These are phyloP conservation scores for Thumatha senex DNA, from an alignment of 2,888 invertebrate genomes.

Conservation along the genomic window DNA sequence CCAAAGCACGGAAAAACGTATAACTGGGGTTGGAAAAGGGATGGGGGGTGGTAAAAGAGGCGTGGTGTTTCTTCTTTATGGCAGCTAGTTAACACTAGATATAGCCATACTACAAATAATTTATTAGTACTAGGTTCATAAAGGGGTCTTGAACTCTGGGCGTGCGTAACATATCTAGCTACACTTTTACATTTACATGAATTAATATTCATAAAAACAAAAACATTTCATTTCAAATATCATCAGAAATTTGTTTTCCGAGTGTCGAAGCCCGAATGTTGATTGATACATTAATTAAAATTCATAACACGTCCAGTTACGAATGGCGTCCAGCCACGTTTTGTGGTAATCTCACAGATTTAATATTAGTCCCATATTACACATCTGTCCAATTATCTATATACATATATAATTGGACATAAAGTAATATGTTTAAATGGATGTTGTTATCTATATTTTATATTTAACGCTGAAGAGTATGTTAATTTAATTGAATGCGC, in stretches of 20 bases:
- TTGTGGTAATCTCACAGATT: conserved; percentile 28
- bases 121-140: no score
- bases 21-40: no score
- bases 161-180: no score
- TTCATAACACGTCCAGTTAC: conserved; percentile 28
- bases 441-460: neutral
- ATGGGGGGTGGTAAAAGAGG: no score
- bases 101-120: no score
- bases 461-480: no score
- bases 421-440: conserved; percentile 5
- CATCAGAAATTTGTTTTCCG: conserved; percentile 7
- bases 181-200: neutral
- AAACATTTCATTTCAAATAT: conserved; percentile 8
- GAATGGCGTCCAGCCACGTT: conserved; percentile 18
- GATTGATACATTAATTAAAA: conserved; percentile 36
- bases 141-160: no score
- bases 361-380: conserved; percentile 23
- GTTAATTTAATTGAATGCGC: no score
- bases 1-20: no score
- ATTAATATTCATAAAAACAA: no score
- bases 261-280: conserved; percentile 12
- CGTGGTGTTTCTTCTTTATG: no score
- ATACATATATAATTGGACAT: neutral
- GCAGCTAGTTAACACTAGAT: no score
- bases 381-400: conserved; percentile 10